These are phyloP conservation scores for Heterocephalus glaber DNA, from an alignment of 2,113 vertebrate genomes.

Conservation along the genomic window DNA sequence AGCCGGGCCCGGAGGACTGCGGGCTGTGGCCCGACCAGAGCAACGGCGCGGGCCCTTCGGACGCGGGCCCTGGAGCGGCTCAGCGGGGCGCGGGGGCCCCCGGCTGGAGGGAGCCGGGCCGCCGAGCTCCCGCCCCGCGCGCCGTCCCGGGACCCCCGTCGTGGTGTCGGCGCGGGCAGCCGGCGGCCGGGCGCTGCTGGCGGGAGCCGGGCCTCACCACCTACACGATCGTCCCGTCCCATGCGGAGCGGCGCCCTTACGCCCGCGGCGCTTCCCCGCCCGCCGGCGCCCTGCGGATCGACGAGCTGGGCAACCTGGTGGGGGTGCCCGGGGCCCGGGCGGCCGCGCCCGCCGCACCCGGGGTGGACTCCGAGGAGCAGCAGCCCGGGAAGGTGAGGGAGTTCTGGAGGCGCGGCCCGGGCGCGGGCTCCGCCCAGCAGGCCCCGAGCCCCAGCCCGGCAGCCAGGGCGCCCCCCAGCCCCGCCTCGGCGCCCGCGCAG, in stretches of 20 bases:
- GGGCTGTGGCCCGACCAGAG: conserved; percentile 86
- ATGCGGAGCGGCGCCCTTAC: conserved; percentile 84
- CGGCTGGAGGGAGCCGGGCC: conserved; percentile 54
- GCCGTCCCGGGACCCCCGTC: conserved; percentile 51
- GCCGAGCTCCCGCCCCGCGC: too few relatives aligned
- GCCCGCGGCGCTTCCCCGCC: conserved; percentile 83
- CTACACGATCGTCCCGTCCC: conserved; percentile 94
- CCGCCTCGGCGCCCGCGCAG: conserved; percentile 49
- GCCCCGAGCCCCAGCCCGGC: conserved; percentile 63
- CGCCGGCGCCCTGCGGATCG: conserved; percentile 93
- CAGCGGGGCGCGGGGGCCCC: background rate
- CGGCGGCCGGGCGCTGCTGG: conserved; percentile 83
- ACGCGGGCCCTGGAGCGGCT: too few relatives aligned
- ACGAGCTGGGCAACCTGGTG: conserved; percentile 95
- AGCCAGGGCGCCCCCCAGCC: conserved; percentile 59
- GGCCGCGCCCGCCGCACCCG: background rate
- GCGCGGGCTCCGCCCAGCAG: background rate
- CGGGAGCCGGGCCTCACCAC: conserved; percentile 93
- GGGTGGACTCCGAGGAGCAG: conserved; percentile 80
- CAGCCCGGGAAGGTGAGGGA: conserved; percentile 88
- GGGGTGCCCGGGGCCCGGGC: conserved; percentile 59
- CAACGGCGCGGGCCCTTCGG: conserved; percentile 86
- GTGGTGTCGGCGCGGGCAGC: conserved; percentile 79
- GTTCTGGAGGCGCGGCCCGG: conserved; percentile 89
- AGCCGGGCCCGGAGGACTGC: conserved; percentile 42